Base-by-base conservation (phyloP, 2,888 invertebrate genomes). In the Dicycla oo region DNA sequence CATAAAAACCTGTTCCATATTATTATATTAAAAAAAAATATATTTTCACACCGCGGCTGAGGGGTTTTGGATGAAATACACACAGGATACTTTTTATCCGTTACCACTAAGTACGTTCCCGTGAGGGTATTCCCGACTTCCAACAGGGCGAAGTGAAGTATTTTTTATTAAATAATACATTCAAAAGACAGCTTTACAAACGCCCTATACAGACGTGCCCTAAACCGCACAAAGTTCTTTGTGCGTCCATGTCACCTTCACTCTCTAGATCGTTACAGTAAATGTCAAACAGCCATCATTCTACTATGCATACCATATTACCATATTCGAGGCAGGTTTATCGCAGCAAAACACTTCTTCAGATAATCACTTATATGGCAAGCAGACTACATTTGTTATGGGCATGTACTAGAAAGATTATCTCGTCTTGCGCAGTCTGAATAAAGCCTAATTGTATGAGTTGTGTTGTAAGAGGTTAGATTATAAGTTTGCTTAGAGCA, bases 251-350 rank as follows among this genome's bases (percentile, higher is more conserved):
- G 45, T 84, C 77, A 82, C 82, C 78, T 78, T 82, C 78, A 82
- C 68, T 69, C 26, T 8, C 18, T 11, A 57, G 26, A 68, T 69
- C 64, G 57, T 69, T n/a, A 56, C 49, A 64, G 38, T 69, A 84
- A 86, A 86, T 86, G 85, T 78, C 85, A 78, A 75, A 64, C 11
- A 58, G 64, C 58, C 70, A 74, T 81, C 73, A 77, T 45, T 78
- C 49, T 74, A 30, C n/a, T 57, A 45, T 40, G 56, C 63, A 69
- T 56, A 65, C 61, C 47, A 57, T 75, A 79, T 83, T 81, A 79
- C 83, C 83, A 77, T 85, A 76, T 80, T 76, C 56, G 76, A 71
- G 67, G n/a, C 49, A 69, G 57, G 60, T 72, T 73, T 80, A 84
- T 81, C 86, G 56, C 13, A 60, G 47, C 15, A 23, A 67, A 73